Evolutionary conservation across 2,797 vertebrate genomes (phyloP).

Genomic region (Rhyacichthys aspro): DNA sequence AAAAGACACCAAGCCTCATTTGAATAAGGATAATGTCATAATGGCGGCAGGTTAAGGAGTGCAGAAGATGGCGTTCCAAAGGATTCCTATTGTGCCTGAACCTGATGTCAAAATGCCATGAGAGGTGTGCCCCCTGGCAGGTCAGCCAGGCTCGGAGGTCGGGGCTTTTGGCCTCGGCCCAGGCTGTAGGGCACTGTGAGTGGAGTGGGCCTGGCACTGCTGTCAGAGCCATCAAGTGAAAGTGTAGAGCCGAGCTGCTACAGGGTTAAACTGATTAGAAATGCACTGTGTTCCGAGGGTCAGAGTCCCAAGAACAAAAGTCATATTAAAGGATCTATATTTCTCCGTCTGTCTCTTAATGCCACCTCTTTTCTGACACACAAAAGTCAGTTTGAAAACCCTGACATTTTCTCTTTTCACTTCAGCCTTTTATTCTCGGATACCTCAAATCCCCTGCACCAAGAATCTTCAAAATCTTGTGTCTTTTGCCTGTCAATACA

Average conservation of each 20-base stretch:
- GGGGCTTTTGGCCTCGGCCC: constrained; percentile 80
- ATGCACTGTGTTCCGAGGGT: constrained; percentile 79
- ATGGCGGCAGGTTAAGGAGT: constrained; percentile 77
- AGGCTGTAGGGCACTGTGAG: constrained; percentile 68
- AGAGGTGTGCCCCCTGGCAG: constrained; percentile 78
- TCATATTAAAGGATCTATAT: constrained; percentile 81
- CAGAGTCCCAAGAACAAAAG: constrained; percentile 82
- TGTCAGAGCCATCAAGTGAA: constrained; percentile 80
- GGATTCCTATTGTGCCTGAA: constrained; percentile 76
- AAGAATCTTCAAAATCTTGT: constrained; percentile 71
- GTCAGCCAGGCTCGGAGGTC: constrained; percentile 80
- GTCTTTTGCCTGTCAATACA: constrained; percentile 70
- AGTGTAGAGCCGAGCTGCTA: constrained; percentile 69
- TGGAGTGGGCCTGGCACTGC: constrained; percentile 79
- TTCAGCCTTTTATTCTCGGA: constrained; percentile 71
- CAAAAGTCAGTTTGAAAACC: constrained; percentile 74
- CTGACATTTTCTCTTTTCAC: constrained; percentile 72
- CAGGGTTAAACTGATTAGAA: constrained; percentile 85
- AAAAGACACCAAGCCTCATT: constrained; percentile 80
- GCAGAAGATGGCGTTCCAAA: constrained; percentile 77
- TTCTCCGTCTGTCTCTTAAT: constrained; percentile 72
- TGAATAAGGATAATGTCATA: constrained; percentile 82
- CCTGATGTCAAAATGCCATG: constrained; percentile 80
- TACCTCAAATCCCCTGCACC: constrained; percentile 67
- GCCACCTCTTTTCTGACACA: constrained; percentile 66